Base-by-base conservation (phyloP, 2,888 invertebrate genomes). In the Drosophila ustulata region DNA sequence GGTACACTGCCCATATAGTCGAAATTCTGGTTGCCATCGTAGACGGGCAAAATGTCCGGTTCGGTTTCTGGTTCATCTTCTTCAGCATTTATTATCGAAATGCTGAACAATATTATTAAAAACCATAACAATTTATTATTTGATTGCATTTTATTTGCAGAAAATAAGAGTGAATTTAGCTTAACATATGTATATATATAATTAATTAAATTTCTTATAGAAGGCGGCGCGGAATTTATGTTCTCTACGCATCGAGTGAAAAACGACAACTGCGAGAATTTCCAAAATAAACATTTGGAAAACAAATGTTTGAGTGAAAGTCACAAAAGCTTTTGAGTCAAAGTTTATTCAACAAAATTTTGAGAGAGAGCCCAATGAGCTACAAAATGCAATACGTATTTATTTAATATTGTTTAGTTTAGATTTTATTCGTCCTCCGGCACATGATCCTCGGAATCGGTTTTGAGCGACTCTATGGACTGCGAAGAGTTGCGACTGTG, bases 391-490 rank as follows among this genome's bases (percentile, higher is more conserved):
- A 26, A 6, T 26, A 34, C 11, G 11, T 32, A 9, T 23, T 11
- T 26, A 45, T 39, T 8, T 53, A 32, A 25, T 34, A 8, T 45
- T 6, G 28, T 3, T 18, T 26, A 18, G 18, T 26, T n/a, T n/a
- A 9, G 1, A 39, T 2, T 0, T 66, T 49, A 78, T 25, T 80
- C 68, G 39, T 70, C 71, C 5, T 69, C 51, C 0, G 73, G 70
- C 4, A 68, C 11, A 45, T 75, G 63, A 4, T 83, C 72, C 28
- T 84, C 88, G 3, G 91, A 89, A 66, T 91, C 91, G 0, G 83
- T 89, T 72, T 90, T 81, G n/a, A 91, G 75, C 0, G 92, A 91
- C 55, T 92, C 92, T 26, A 92, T 88, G 0, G 91, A 91, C 49
- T 89, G 79, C 0, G 90, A 90, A 2, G 92, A 92, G 65, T 91